Conservation (phyloP, 1,140 invertebrate genomes). For the Coelopa frigida region DNA sequence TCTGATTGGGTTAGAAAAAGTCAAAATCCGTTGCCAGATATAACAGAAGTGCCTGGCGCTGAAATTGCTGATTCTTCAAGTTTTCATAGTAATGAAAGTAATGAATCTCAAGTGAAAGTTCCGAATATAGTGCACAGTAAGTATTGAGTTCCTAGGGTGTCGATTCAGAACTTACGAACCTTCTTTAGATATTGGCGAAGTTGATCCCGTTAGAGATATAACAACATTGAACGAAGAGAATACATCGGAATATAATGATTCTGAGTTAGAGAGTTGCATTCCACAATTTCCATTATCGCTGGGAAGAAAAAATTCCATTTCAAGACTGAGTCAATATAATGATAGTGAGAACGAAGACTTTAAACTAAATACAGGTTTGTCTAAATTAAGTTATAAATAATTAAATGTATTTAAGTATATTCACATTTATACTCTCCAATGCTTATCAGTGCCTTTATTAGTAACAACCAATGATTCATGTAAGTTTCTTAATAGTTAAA, state of each 20-base stretch:
- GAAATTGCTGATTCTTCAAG: conserved; percentile 86
- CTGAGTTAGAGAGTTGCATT: conserved; percentile 58
- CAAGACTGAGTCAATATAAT: conserved; percentile 56
- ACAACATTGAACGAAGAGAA: conserved; percentile 62
- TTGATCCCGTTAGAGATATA: conserved; percentile 57
- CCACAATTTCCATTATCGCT: conserved; percentile 49
- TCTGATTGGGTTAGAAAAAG: conserved; percentile 85
- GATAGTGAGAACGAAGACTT: conserved; percentile 59
- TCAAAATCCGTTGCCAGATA: conserved; percentile 79
- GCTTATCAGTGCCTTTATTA: conserved; percentile 48
- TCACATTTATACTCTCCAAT: neutral
- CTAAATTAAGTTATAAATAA: conserved; percentile 2
- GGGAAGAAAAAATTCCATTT: conserved; percentile 47
- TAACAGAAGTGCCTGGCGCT: conserved; percentile 83
- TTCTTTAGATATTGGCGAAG: conserved; percentile 19
- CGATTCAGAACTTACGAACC: neutral
- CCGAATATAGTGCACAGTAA: conserved; percentile 50
- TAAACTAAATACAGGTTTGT: conserved; percentile 50
- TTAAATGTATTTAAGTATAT: neutral
- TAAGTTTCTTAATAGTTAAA: conserved; percentile 20
- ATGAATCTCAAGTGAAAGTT: conserved; percentile 55
- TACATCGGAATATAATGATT: conserved; percentile 64
- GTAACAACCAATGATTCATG: conserved; percentile 42
- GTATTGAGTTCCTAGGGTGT: conserved; percentile 60
- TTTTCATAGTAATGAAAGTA: conserved; percentile 82